Conservation (phyloP, 2,888 invertebrate species). For the Cremastinae sp. region DNA sequence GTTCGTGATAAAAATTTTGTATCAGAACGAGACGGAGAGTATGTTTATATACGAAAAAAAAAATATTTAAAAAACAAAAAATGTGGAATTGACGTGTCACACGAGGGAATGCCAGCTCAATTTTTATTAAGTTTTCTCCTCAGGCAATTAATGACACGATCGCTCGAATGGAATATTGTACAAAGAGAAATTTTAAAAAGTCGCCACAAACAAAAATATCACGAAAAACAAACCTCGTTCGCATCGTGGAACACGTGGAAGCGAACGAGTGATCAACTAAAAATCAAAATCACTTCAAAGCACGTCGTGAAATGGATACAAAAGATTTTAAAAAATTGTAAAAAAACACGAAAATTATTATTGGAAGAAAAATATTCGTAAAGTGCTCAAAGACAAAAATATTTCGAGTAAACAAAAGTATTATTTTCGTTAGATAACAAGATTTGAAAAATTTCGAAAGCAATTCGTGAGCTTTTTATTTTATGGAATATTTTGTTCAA, state of each 20-base stretch:
- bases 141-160: conserved; percentile 40
- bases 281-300: conserved; percentile 29
- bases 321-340: background rate
- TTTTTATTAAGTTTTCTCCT: conserved; percentile 49
- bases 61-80: too few relatives aligned
- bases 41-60: conserved; percentile 32
- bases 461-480: conserved; percentile 3
- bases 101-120: conserved; percentile 52
- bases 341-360: conserved; percentile 5
- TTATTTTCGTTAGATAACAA: background rate
- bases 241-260: conserved; percentile 1
- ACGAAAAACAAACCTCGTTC: conserved; percentile 6
- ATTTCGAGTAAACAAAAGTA: conserved; percentile 5
- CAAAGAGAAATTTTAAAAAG: conserved; percentile 11
- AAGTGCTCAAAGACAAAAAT: conserved; percentile 42
- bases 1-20: background rate
- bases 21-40: conserved; percentile 10
- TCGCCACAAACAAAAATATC: conserved; percentile 1
- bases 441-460: background rate
- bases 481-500: background rate
- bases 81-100: conserved; percentile 19
- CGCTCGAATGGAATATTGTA: conserved; percentile 28
- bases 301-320: background rate
- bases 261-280: conserved; percentile 14
- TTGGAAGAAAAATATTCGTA: conserved; percentile 20